Evolutionary conservation across 2,888 invertebrate species (phyloP).

Genomic region (Smittia sp.): DNA sequence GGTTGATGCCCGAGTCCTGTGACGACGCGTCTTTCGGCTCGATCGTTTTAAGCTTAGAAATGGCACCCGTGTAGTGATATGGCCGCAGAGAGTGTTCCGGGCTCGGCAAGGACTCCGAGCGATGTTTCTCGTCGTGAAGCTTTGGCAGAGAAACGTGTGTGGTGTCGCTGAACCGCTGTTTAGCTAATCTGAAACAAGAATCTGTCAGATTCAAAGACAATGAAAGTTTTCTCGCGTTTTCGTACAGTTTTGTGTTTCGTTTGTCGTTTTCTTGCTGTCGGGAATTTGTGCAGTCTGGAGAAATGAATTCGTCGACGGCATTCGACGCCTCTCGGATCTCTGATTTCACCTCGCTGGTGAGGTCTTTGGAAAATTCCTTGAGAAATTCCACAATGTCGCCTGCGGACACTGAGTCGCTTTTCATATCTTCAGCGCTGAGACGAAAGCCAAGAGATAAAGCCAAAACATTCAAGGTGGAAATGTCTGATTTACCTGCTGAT

Average conservation of each 20-base stretch:
- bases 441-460: background rate
- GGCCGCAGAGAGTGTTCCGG: constrained; percentile 43
- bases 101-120: constrained; percentile 44
- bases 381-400: constrained; percentile 74
- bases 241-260: constrained; percentile 50
- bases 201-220: too few species aligned
- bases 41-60: constrained; percentile 48
- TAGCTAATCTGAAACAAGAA: constrained; percentile 41
- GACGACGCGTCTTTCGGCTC: constrained; percentile 59
- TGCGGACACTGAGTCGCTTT: constrained; percentile 69
- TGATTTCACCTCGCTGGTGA: constrained; percentile 76
- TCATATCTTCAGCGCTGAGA: constrained; percentile 59
- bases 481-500: constrained; percentile 21
- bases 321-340: constrained; percentile 72
- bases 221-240: background rate
- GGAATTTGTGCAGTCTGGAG: constrained; percentile 51
- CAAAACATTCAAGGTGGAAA: background rate
- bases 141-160: background rate
- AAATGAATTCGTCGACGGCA: constrained; percentile 69
- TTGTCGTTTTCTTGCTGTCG: constrained; percentile 42
- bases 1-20: constrained; percentile 74
- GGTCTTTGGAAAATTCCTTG: constrained; percentile 73
- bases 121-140: constrained; percentile 40
- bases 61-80: constrained; percentile 44
- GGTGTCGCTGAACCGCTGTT: constrained; percentile 43